Conservation (phyloP, 2,888 invertebrate genomes). For the Leptinotarsa haldemani region DNA sequence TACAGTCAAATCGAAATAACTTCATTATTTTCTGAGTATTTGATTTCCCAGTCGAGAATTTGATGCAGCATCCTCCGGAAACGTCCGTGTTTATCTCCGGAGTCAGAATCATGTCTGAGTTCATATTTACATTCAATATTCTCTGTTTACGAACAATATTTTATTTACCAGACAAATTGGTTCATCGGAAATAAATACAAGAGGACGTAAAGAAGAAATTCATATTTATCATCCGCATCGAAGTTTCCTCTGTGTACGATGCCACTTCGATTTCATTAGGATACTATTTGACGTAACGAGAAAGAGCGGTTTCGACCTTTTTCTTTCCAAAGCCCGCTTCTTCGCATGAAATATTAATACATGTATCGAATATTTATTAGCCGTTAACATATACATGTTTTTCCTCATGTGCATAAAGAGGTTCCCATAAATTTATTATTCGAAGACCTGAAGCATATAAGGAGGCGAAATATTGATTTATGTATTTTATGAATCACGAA, state of each 20-base stretch:
- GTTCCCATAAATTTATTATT: conserved; percentile 22
- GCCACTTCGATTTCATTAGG: conserved; percentile 8
- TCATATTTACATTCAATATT: conserved; percentile 16
- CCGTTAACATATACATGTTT: conserved; percentile 4
- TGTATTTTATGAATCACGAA: conserved; percentile 13
- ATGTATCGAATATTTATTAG: conserved; percentile 17
- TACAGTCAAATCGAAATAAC: background rate
- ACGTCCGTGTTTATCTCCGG: background rate
- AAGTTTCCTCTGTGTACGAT: background rate
- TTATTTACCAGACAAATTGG: conserved; percentile 11
- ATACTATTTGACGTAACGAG: conserved; percentile 10
- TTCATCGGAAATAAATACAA: conserved; percentile 4
- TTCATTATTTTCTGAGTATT: background rate
- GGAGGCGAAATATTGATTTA: conserved; percentile 24
- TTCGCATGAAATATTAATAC: conserved; percentile 17
- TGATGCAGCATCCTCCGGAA: background rate
- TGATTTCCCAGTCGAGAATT: background rate
- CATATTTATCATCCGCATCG: background rate
- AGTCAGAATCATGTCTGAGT: background rate
- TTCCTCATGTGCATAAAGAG: background rate
- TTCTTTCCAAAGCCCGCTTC: conserved; percentile 8
- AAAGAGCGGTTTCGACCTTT: conserved; percentile 11
- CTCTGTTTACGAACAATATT: conserved; percentile 9
- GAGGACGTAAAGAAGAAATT: background rate
- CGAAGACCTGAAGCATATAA: conserved; percentile 11